Conservation (phyloP, 1,140 invertebrate genomes). For the Nautilus pompilius region DNA sequence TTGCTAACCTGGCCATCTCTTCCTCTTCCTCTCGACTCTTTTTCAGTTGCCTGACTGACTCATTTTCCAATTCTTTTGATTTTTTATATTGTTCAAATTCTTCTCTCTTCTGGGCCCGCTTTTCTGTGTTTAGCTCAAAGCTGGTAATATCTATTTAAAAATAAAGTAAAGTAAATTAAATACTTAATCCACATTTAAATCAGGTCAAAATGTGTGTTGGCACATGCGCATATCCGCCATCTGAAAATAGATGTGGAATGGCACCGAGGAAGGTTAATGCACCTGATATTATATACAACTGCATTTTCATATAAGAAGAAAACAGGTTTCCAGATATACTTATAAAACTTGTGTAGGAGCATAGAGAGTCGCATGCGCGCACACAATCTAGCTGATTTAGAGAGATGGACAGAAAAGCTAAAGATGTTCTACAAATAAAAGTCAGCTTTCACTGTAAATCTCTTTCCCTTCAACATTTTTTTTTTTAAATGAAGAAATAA, state of each 20-base stretch:
- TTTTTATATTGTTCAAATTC: slow-evolving; percentile 56
- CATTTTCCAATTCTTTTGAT: slow-evolving; percentile 50
- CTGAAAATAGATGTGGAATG: background rate
- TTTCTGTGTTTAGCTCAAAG: slow-evolving; percentile 57
- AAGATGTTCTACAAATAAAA: background rate
- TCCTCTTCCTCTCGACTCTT: slow-evolving; percentile 27
- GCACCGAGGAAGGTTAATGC: no score
- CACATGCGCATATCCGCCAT: background rate
- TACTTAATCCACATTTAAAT: background rate
- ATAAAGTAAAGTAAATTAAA: background rate
- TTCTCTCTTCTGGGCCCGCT: slow-evolving; percentile 53
- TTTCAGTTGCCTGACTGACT: slow-evolving; percentile 28
- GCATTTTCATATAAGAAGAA: no score
- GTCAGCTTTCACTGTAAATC: slow-evolving; percentile 4
- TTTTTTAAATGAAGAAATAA: no score
- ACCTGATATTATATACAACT: no score
- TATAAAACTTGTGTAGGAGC: no score
- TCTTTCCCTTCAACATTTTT: no score
- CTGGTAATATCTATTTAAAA: slow-evolving; percentile 42
- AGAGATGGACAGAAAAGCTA: background rate
- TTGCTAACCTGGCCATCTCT: slow-evolving; percentile 46
- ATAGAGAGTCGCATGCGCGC: no score
- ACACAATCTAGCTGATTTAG: no score
- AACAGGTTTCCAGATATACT: no score
- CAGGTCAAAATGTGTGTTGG: background rate